Percentiles rank a stretch among this genome's conserved stretches.
phyloP scores from a whole-genome alignment of 2,797 vertebrate species.

The Platyrinchus mystaceus region DNA sequence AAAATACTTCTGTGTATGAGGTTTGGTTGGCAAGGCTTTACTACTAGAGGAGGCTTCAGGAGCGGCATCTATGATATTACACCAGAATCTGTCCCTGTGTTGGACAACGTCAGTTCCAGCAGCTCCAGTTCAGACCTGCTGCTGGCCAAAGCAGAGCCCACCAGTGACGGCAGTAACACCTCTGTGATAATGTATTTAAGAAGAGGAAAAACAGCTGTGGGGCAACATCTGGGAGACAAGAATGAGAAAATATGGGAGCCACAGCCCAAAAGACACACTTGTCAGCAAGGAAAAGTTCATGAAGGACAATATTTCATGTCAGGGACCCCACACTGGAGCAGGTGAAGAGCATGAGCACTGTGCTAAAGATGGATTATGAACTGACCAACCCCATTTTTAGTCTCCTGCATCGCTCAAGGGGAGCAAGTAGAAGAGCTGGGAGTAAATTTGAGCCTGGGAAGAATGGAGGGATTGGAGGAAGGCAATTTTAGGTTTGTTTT shows the following conservation, averaged over 20 bases:
- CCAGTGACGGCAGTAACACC: fast-evolving
- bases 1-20: background rate
- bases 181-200: background rate
- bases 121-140: background rate
- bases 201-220: background rate
- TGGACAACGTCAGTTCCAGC: background rate
- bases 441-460: background rate
- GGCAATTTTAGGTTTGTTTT: background rate
- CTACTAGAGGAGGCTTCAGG: background rate
- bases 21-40: background rate
- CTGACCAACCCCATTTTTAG: background rate
- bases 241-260: background rate
- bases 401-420: fast-evolving
- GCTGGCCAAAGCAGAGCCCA: background rate
- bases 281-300: background rate
- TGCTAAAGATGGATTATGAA: background rate
- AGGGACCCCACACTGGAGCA: fast-evolving
- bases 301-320: background rate
- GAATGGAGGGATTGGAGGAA: background rate
- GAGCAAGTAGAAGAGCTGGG: fast-evolving
- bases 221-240: background rate
- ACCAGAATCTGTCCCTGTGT: background rate
- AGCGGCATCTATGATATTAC: background rate
- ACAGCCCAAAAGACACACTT: background rate
- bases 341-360: background rate